A percentile compares a stretch with the other conserved stretches of the same genome.
These are phyloP conservation scores for Resseliella maxima DNA, from an alignment of 2,888 invertebrate genomes.

Conservation along the genomic window DNA sequence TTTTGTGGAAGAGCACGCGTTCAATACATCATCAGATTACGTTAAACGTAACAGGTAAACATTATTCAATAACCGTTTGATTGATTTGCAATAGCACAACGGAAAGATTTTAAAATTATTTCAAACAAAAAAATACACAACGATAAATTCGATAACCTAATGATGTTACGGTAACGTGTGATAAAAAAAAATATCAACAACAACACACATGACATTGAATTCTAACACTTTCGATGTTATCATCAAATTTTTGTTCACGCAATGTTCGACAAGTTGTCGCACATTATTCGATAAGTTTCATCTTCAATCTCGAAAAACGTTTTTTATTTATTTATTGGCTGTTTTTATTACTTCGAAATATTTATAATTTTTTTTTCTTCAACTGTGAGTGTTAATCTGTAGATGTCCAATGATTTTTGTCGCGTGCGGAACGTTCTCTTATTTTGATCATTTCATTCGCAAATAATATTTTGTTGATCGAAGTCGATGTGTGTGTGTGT, in stretches of 20 bases:
- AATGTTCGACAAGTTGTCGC: not conserved
- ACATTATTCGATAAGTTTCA: not conserved
- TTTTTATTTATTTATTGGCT: too few species aligned
- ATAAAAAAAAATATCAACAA: not conserved
- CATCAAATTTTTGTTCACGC: not conserved
- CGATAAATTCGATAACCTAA: not conserved
- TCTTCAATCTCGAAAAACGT: not conserved
- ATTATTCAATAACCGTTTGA: not conserved
- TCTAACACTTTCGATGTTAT: not conserved
- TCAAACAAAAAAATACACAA: not conserved
- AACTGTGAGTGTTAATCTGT: not conserved
- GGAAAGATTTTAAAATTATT: not conserved
- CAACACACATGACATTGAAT: constrained; percentile 18
- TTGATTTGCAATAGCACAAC: not conserved
- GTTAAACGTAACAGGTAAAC: not conserved
- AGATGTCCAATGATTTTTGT: constrained; percentile 23
- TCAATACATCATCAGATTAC: not conserved
- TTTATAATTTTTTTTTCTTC: too few species aligned
- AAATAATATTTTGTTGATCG: not conserved
- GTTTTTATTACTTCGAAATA: not conserved
- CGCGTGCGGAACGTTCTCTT: not conserved
- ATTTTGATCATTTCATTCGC: not conserved
- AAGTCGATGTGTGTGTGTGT: not conserved
- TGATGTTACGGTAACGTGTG: not conserved
- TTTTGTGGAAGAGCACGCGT: constrained; percentile 14